Evolutionary conservation across 2,888 invertebrate genomes (phyloP), one percentile per base, ranked within the genome.

Genomic region (Chrysodeixis includens): DNA sequence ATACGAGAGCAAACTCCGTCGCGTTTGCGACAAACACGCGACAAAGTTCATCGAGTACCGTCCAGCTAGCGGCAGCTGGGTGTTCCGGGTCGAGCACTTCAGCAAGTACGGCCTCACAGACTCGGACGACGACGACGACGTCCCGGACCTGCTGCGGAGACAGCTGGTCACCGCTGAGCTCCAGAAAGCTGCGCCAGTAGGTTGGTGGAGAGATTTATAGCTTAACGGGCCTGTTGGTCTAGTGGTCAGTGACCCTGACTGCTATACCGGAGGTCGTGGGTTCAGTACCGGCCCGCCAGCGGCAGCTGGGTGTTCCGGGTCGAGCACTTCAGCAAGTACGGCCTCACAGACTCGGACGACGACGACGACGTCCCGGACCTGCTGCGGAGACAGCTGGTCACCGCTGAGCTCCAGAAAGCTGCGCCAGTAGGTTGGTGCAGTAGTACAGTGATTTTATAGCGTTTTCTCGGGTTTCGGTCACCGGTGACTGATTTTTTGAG

Each of bases 261-360:
- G n/a, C n/a, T n/a, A n/a, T n/a, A n/a, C n/a, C n/a, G n/a, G n/a
- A n/a, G n/a, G n/a, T n/a, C n/a, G n/a, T n/a, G n/a, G n/a, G n/a
- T n/a, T n/a, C n/a, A 99, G 87, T 99, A 99, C 92, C 96, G 99
- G 0, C 98, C 99, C 0, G 98, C 98, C 88, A 99, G 98, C 1
- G 99, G 99, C 26, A 98, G 99, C 62, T 99, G 99, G 99, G 99
- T 99, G 58, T 99, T 99, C 92, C 96, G 97, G 89, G 98, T 98
- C 54, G 97, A 98, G 64, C 99, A 99, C 91, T 99, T 99, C 91
- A 99, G 99, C 16, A 99, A 99, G 86, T 99, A 99, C 88, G 98
- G 98, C 0, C 92, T 98, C 2, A 97, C 97, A 10, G 99, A 99
- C 76, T 98, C 98, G 0, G 98, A 98, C 72, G 99, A 99, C 66